A percentile compares a stretch with the other conserved stretches of the same genome.
Conservation (phyloP, 1,140 invertebrate genomes). For the Doryteuthis pealeii region DNA sequence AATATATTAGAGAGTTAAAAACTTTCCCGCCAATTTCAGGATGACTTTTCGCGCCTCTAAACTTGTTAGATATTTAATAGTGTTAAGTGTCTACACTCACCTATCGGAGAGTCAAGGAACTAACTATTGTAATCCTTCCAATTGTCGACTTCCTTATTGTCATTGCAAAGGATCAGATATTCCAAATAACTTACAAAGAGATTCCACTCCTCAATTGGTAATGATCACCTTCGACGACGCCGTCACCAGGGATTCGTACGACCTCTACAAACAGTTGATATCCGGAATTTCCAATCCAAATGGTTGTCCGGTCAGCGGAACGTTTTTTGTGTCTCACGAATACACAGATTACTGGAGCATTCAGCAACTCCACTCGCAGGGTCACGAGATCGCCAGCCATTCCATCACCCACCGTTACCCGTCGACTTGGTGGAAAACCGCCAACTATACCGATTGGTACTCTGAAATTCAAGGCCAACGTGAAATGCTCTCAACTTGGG, state of each 20-base stretch:
- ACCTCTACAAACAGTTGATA: slow-evolving; percentile 54
- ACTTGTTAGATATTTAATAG: no score
- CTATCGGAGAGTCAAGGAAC: not conserved
- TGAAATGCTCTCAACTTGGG: slow-evolving; percentile 24
- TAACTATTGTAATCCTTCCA: slow-evolving; percentile 18
- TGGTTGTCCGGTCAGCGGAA: slow-evolving; percentile 75
- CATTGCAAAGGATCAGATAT: slow-evolving; percentile 63
- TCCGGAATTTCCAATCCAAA: slow-evolving; percentile 72
- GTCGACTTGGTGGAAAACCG: slow-evolving; percentile 36
- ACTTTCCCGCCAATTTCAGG: no score
- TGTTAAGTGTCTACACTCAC: no score
- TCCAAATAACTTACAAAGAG: slow-evolving; percentile 67
- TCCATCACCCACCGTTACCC: slow-evolving; percentile 63
- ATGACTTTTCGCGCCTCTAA: no score
- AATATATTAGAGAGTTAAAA: no score
- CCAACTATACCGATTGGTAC: slow-evolving; percentile 32
- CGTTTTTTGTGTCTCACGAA: slow-evolving; percentile 81
- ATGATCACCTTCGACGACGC: slow-evolving; percentile 96
- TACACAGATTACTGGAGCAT: slow-evolving; percentile 80
- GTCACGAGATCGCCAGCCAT: slow-evolving; percentile 79
- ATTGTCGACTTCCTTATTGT: slow-evolving; percentile 33
- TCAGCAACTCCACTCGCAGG: slow-evolving; percentile 77
- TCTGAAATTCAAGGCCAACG: slow-evolving; percentile 37
- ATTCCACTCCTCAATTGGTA: slow-evolving; percentile 84
- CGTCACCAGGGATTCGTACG: slow-evolving; percentile 95